Evolutionary conservation across 2,797 vertebrate species (phyloP).

Genomic region (Falco peregrinus): DNA sequence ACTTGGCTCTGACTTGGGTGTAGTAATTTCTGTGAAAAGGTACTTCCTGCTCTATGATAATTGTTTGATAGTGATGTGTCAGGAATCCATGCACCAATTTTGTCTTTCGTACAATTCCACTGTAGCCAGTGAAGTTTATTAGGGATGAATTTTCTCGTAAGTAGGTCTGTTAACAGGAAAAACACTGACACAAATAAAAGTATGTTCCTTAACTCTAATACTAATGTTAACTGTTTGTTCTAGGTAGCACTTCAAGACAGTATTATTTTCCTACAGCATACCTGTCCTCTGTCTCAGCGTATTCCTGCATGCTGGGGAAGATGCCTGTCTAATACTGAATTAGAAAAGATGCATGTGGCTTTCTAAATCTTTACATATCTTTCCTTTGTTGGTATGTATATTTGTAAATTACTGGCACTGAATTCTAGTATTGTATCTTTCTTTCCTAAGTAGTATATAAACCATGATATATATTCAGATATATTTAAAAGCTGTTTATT

Average conservation of each 20-base stretch:
- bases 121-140: not conserved
- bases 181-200: not conserved
- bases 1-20: not conserved
- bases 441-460: constrained; percentile 20
- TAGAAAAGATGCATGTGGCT: constrained; percentile 79
- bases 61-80: not conserved
- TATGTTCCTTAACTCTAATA: constrained; percentile 32
- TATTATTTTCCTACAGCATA: constrained; percentile 37
- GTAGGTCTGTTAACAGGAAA: not conserved
- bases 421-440: constrained; percentile 9
- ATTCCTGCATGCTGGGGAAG: constrained; percentile 71
- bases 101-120: not conserved
- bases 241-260: constrained; percentile 72
- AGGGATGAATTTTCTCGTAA: not conserved
- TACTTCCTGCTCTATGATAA: not conserved
- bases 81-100: not conserved
- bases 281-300: constrained; percentile 47
- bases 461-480: not conserved
- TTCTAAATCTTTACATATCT: constrained; percentile 71
- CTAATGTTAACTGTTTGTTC: constrained; percentile 70
- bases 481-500: not conserved
- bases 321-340: constrained; percentile 73
- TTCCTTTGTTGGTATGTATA: constrained; percentile 74
- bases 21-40: not conserved
- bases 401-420: constrained; percentile 33